Evolutionary conservation across 2,113 vertebrate species (phyloP), one percentile per base, ranked within the genome.

Genomic region (Ptilorrhoa leucosticta): DNA sequence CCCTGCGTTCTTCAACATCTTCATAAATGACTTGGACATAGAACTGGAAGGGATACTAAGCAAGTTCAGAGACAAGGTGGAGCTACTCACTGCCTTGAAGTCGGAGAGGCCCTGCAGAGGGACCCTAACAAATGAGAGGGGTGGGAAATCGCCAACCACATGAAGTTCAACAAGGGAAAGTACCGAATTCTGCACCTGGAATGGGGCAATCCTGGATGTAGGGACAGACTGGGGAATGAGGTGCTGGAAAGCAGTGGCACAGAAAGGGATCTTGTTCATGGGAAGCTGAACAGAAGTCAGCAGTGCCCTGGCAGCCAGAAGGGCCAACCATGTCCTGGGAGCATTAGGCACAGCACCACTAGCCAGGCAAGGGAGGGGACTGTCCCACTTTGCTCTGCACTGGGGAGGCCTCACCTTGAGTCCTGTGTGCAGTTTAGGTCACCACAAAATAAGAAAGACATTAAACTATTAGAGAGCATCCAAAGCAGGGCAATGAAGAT

Each of bases 111-210:
- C 69, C 58, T 28, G 48, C 22, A 73, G 40, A n/a, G 51, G 33
- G 10, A 64, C 28, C 40, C 4, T 0, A 0, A 56, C 19, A 56
- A 15, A 33, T 23, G 10, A 35, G 24, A 40, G n/a, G 33, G 15
- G 20, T n/a, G 50, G 42, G 42, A 15, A 85, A 39, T 48, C 24
- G 30, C 60, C 35, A 30, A 11, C 35, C 15, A 12, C 2, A 1
- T 5, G n/a, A 19, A 56, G n/a, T 5, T 64, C 48, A 56, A 9
- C 23, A 40, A 28, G n/a, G n/a, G 23, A n/a, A 56, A 47, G 42
- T 48, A 58, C 30, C 2, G 0, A 12, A 40, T 47, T 40, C 28
- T 47, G n/a, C 42, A 56, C 15, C 23, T 56, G n/a, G 28, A 23
- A n/a, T 64, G n/a, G 69, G 39, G 14, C 15, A 73, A 4, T 4